Conservation (phyloP, 2,797 vertebrate genomes). For the Nyctibius grandis region DNA sequence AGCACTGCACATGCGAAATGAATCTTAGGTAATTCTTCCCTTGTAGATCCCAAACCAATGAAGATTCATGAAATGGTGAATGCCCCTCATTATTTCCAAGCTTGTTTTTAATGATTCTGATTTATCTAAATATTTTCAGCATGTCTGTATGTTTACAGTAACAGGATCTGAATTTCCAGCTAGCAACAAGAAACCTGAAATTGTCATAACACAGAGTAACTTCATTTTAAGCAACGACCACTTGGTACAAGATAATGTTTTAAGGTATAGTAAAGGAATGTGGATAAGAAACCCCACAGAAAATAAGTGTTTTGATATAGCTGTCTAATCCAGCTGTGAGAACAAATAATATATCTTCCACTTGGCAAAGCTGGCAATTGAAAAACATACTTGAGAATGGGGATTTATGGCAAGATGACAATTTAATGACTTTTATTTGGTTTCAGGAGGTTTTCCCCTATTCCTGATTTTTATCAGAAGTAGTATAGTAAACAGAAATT, state of each 20-base stretch:
- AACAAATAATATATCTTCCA: not conserved
- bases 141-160: not conserved
- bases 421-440: not conserved
- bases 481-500: not conserved
- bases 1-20: not conserved
- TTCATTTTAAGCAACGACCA: not conserved
- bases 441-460: not conserved
- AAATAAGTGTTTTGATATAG: not conserved
- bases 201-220: not conserved
- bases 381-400: not conserved
- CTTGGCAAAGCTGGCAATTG: not conserved
- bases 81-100: not conserved
- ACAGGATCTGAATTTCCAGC: not conserved
- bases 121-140: not conserved
- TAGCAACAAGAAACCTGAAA: not conserved
- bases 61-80: not conserved
- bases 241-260: not conserved
- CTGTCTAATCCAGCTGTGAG: not conserved
- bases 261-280: not conserved
- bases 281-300: not conserved
- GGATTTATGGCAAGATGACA: not conserved
- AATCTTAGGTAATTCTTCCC: not conserved
- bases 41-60: not conserved
- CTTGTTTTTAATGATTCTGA: not conserved
- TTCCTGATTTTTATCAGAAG: not conserved